Evolutionary conservation across 2,797 vertebrate genomes (phyloP), one percentile per base, ranked within the genome.

Genomic region (Sebastiscus tertius): DNA sequence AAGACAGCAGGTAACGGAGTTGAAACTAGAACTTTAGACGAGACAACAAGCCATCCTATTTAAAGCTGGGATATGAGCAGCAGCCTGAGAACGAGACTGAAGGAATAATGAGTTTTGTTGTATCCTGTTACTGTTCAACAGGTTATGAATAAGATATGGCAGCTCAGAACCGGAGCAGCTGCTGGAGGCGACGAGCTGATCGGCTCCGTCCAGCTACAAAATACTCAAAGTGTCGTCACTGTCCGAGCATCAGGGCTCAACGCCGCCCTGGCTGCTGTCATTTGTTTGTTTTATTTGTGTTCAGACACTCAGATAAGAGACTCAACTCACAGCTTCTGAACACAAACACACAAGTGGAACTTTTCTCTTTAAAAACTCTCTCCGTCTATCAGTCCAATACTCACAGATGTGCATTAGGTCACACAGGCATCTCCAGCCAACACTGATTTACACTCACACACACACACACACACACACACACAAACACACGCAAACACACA

Each of bases 401-500:
- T 80, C 85, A 79, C 91, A 93, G 88, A 92, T 92, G 93, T 89
- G 87, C 83, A 92, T 94, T 84, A 94, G 90, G 91, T 94, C 93
- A 94, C 72, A n/a, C 79, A 77, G 78, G 85, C 84, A 84, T 68
- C 65, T 89, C 72, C 65, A 83, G 92, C 92, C 91, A 93, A 78
- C 82, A 10, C 77, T 86, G 82, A 91, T 82, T 89, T 80, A 81
- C 64, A 72, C 82, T 56, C 80, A 60, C 56, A 73, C 83, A 72
- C 65, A 69, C 74, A 42, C 62, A 62, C 71, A 67, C 29, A 75
- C 66, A 72, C 82, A 52, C 79, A 62, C 56, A 72, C 83, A 72
- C 61, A 68, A 4, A 80, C 66, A 72, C 82, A 46, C 79, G 56
- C 56, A 72, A 81, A 72, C 64, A 68, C 27, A 80, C 66, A 72